Base-by-base conservation (phyloP, 2,888 invertebrate genomes). In the Phengaris arion region DNA sequence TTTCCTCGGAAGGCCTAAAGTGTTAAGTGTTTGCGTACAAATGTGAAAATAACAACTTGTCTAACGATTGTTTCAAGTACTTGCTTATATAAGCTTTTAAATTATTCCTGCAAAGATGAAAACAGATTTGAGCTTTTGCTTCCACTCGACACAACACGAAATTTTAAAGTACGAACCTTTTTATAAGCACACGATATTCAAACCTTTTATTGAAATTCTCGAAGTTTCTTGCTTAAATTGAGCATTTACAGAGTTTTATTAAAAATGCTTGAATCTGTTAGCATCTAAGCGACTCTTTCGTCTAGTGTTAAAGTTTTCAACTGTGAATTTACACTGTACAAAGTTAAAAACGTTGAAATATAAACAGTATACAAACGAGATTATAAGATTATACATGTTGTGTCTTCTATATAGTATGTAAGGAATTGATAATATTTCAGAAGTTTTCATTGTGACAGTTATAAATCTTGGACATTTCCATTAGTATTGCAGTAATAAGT, bases 341-440 rank as follows among this genome's bases (percentile, higher is more conserved):
- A 68, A 69, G 6, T 15, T 48, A 48, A 15, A 69, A 69, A 48
- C 10, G 48, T 69, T 48, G 6, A 69, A 69, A 15, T 46, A 69
- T 69, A 48, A 69, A n/a, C 68, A 68, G 45, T 68, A 68, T 68
- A 68, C 46, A 68, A 68, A 69, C 69, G 69, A 69, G 69, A 69
- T 69, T 69, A 48, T 46, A 68, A 13, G 35, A 68, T 68, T 68
- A 48, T n/a, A 59, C 59, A 6, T 48, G 68, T 48, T 69, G 45
- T 45, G 15, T 69, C 48, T 69, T 69, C 69, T 69, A 46, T 1
- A 46, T 68, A 69, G 69, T 69, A 48, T 69, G 15, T 69, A 69
- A 69, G 48, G 69, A 48, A 69, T 69, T 69, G 69, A 48, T 69
- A 15, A 69, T 9, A 48, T 69, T 35, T 46, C n/a, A 69, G n/a